These are phyloP conservation scores for Epinotia ramella DNA, from an alignment of 2,888 invertebrate species.

Conservation along the genomic window DNA sequence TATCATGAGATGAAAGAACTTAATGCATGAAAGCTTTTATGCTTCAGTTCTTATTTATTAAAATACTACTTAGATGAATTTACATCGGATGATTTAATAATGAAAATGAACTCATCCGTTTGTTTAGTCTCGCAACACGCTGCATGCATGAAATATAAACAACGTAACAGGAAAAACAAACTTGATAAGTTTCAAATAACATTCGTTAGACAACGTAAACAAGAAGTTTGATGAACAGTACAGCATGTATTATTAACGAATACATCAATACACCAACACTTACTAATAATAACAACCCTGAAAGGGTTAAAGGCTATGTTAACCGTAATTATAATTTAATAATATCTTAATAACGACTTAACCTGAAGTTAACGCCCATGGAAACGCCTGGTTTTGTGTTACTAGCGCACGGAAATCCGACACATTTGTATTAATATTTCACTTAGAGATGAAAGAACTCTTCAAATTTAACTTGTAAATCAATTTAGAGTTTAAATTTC, in stretches of 20 bases:
- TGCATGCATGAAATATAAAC: slow-evolving; percentile 34
- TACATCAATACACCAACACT: not conserved
- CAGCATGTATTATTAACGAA: not conserved
- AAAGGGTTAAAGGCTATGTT: slow-evolving; percentile 57
- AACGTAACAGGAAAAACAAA: slow-evolving; percentile 49
- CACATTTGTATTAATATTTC: slow-evolving; percentile 56
- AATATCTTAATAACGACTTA: slow-evolving; percentile 72
- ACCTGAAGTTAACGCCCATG: slow-evolving; percentile 83
- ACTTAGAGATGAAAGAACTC: slow-evolving; percentile 48
- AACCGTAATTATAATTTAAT: slow-evolving; percentile 76
- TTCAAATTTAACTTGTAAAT: slow-evolving; percentile 47
- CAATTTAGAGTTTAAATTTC: slow-evolving; percentile 51
- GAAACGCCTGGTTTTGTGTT: slow-evolving; percentile 64
- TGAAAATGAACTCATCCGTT: not conserved
- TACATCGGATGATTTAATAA: not conserved
- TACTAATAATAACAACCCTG: slow-evolving; percentile 3
- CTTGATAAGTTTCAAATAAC: slow-evolving; percentile 53
- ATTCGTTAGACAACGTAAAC: slow-evolving; percentile 56
- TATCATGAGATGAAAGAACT: not conserved
- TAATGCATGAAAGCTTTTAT: not conserved
- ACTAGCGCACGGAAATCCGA: slow-evolving; percentile 55
- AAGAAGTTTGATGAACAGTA: slow-evolving; percentile 34
- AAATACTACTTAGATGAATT: not conserved
- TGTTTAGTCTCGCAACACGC: not conserved
- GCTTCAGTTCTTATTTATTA: not conserved